Base-by-base conservation (phyloP, 2,797 vertebrate species). In the Acanthopagrus latus region DNA sequence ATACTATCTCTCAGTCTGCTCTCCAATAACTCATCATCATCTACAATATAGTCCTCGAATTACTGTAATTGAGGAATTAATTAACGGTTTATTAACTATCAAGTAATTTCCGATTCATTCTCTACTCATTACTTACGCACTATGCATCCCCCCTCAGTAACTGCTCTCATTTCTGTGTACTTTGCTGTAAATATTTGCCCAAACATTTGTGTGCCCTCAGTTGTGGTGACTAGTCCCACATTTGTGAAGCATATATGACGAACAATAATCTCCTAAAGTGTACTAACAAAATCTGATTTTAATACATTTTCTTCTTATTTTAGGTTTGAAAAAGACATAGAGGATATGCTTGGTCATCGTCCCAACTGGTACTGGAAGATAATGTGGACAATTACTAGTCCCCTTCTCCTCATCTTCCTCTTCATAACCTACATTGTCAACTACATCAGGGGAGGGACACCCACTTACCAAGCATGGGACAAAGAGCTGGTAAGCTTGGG, bases 391-490 rank as follows among this genome's bases (percentile, higher is more conserved):
- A 90, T 82, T 3, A 72, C 92, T 54, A 98, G 97, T 80, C 98
- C 98, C 0, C 46, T 97, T 54, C 92, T 99, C 11, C 96, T 99
- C 33, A 56, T 98, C 17, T 71, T 88, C 66, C 93, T 99, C 25
- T 94, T 98, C 63, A 51, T 97, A 84, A 96, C 97, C 93, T 98
- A 97, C 91, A 89, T 99, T 68, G 76, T 95, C 0, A 96, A 95
- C 91, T 98, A 97, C 64, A 96, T 98, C 90, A 90, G 85, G 72
- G 94, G 95, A 1, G 98, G 97, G n/a, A 95, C 95, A 0, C 93
- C 96, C 18, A 96, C 94, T 7, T 99, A 99, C 86, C 96, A 96
- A 87, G 97, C 97, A 0, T 99, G 98, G 98, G 90, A 98, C 48
- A 94, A 96, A 88, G 77, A 95, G 43, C 90, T 95, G 95, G 97